Percentiles rank a stretch among this genome's conserved stretches.
Conservation (phyloP, 2,888 invertebrate species). For the Drosophila colorata region DNA sequence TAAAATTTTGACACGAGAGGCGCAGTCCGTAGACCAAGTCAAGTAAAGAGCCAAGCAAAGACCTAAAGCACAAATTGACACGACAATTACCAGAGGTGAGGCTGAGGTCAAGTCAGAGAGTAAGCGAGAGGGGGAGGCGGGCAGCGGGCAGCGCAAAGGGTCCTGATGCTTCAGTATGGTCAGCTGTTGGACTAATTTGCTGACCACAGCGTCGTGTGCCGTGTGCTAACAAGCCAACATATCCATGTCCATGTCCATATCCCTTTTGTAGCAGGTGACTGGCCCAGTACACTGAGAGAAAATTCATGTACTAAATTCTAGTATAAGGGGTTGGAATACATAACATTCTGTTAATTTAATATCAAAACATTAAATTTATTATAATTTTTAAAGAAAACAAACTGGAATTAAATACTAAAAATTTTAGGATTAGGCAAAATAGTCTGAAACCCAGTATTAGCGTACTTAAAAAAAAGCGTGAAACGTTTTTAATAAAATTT, state of each 20-base stretch:
- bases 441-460: too few species aligned
- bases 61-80: constrained; percentile 65
- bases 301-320: neutral
- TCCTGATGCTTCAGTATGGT: constrained; percentile 26
- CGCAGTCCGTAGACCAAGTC: constrained; percentile 47
- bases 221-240: constrained; percentile 76
- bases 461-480: too few species aligned
- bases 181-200: constrained; percentile 72
- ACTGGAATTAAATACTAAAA: too few species aligned
- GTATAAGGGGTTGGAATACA: too few species aligned
- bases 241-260: constrained; percentile 35
- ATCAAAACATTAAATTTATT: too few species aligned
- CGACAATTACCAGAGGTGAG: constrained; percentile 65
- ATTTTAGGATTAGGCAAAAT: too few species aligned
- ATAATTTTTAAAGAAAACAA: too few species aligned
- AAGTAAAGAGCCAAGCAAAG: constrained; percentile 27
- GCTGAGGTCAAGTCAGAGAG: constrained; percentile 17
- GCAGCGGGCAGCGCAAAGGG: neutral
- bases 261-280: constrained; percentile 20
- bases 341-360: too few species aligned
- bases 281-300: constrained; percentile 2
- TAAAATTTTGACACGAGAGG: constrained; percentile 72
- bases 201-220: constrained; percentile 71
- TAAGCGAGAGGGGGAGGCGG: neutral
- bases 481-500: too few species aligned